Base-by-base conservation (phyloP, 1,140 invertebrate genomes). In the Pseudomyrmex gracilis region DNA sequence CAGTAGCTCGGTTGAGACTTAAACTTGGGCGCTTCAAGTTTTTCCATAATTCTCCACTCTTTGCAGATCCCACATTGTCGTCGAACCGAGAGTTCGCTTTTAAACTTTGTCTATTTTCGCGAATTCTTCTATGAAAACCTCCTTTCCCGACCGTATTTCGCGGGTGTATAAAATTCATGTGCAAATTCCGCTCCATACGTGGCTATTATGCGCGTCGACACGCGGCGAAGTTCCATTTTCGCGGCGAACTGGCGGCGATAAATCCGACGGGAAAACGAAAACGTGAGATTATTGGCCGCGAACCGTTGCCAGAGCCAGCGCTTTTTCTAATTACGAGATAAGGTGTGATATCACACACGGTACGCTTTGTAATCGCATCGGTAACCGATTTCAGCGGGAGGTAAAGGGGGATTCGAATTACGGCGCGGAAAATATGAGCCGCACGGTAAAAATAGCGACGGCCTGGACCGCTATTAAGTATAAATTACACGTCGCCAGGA, bases 291-390 rank as follows among this genome's bases (percentile, higher is more conserved):
- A 77, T 77, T 55, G 63, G 74, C 17, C 34, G 34, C 74, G 74
- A 68, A 66, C 34, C n/a, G 61, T 53, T 66, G 64, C 71, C 5
- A 8, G 0, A 53, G 73, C 53, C 73, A 84, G 80, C 74, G 74
- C 53, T 71, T 87, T 87, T 84, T 87, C 86, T 86, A 74, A 87
- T 87, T 87, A 84, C 70, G 82, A 84, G 86, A 84, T 87, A 87
- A 84, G 85, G 61, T 49, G 51, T 84, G 80, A 78, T 34, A 34
- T 34, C 34, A 34, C 34, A 34, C 73, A 61, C 61, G 82, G 57
- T 64, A 84, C 63, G 64, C 13, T 80, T 74, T 84, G 57, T 87
- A 84, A 78, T 87, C 67, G 85, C 34, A 61, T 45, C 22, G 70
- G 55, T 66, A 60, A 87, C 80, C 87, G 86, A 77, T 85, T 88